phyloP scores from a whole-genome alignment of 2,797 vertebrate species.

The Huso huso region DNA sequence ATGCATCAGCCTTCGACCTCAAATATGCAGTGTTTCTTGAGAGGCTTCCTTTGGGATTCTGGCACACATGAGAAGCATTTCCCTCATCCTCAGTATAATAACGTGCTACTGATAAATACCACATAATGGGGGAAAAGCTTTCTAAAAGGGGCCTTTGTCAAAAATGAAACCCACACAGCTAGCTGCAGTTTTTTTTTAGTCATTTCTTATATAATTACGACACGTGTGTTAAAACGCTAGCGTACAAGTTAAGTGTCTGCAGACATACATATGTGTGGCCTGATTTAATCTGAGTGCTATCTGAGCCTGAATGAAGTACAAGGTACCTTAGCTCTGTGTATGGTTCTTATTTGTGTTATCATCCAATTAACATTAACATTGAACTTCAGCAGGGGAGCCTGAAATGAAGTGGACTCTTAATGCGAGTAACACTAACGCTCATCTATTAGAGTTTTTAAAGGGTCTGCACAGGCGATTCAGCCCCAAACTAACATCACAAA shows the following conservation, averaged over 20 bases:
- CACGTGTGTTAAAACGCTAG: conserved; percentile 9
- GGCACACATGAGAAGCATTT: conserved; percentile 14
- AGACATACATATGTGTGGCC: conserved; percentile 33
- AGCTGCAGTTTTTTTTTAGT: background rate
- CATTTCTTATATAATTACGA: no score
- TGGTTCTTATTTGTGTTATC: background rate
- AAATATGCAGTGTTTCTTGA: background rate
- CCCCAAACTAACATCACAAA: no score
- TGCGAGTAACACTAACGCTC: no score
- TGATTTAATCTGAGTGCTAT: conserved; percentile 32
- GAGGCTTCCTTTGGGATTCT: conserved; percentile 24
- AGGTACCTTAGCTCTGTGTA: background rate
- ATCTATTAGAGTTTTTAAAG: no score
- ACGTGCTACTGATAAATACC: conserved; percentile 43
- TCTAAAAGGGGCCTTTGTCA: conserved; percentile 39
- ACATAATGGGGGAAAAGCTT: conserved; percentile 29
- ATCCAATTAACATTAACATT: background rate
- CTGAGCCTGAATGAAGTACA: conserved; percentile 18
- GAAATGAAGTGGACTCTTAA: background rate
- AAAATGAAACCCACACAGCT: conserved; percentile 7
- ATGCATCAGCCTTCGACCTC: background rate
- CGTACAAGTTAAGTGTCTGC: conserved; percentile 29
- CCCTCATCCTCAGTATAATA: conserved; percentile 29
- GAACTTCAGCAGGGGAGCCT: background rate
- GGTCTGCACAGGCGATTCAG: no score